Evolutionary conservation across 35 echinoderm and acorn worm species (phyloP), one percentile per base, ranked within the genome.

Genomic region (Lytechinus variegatus): DNA sequence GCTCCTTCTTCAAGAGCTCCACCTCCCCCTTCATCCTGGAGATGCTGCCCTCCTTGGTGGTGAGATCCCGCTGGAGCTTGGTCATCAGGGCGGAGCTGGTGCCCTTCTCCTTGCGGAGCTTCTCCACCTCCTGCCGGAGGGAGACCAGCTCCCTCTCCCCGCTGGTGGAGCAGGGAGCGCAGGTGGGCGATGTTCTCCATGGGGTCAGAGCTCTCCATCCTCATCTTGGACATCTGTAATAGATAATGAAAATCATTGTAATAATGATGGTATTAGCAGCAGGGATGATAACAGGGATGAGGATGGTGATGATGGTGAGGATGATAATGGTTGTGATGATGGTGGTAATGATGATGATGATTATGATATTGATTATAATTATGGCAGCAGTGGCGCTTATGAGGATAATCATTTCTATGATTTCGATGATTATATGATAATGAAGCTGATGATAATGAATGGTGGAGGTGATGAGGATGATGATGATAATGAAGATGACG

Each of bases 1-100:
- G 86, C 87, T 99, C 97, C 54, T 95, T 96, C 95, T 96, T 97
- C 21, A 98, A 58, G 11, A 98, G 95, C 86, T 96, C 95, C 29
- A 95, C 92, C 94, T 99, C 98, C 14, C 97, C 96, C 61, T 92
- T 99, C 95, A 98, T 66, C 55, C 98, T 56, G 54, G 95, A 96
- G 61, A 97, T 96, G 9, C 94, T 61, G 14, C 95, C 94, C 56
- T 99, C 98, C 86, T 95, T 96, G 57, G 94, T 96, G 55, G 96
- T 95, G 95, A 99, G n/a, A 89, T 99, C 98, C 58, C 98, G 86
- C 94, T 99, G 97, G n/a, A 99, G 96, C 29, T 96, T 98, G 44
- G 97, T 98, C 72, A 99, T 94, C 28, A 99, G 86, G 10, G 95
- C 89, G 21, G 96, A 92, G 60, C 91, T 97, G 13, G 98, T 96